These are phyloP conservation scores for Platysternon megacephalum DNA, from an alignment of 2,113 vertebrate species.

Conservation along the genomic window DNA sequence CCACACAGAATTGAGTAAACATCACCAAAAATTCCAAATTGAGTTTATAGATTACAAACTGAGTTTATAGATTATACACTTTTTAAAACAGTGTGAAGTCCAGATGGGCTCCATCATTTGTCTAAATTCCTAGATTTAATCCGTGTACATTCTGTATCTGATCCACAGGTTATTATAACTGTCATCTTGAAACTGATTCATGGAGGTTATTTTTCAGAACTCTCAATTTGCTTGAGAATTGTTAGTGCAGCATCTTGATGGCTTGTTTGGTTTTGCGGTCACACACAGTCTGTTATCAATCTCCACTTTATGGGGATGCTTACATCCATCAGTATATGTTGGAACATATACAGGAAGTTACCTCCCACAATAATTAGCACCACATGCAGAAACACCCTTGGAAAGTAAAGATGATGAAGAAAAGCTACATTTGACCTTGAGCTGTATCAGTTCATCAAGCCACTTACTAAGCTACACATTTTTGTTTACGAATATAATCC, in stretches of 20 bases:
- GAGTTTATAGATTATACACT: not conserved
- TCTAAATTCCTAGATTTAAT: not conserved
- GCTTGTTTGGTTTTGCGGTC: not conserved
- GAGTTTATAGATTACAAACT: not conserved
- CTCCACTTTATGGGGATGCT: not conserved
- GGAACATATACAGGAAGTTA: not conserved
- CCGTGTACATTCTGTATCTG: not conserved
- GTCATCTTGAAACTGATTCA: not conserved
- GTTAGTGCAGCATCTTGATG: not conserved
- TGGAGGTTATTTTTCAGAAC: not conserved
- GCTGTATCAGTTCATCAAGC: not conserved
- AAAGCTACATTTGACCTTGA: not conserved
- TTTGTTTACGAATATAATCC: conserved; percentile 33
- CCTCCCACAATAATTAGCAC: not conserved
- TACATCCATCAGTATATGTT: not conserved
- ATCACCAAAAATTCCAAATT: not conserved
- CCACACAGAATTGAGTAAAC: not conserved
- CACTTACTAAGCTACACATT: conserved; percentile 5
- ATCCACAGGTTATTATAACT: not conserved
- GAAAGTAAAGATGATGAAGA: conserved; percentile 6
- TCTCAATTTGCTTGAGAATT: not conserved
- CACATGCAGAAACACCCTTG: conserved; percentile 4
- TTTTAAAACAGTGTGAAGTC: not conserved
- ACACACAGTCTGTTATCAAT: not conserved
- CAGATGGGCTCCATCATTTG: not conserved